Evolutionary conservation across 2,888 invertebrate species (phyloP), one percentile per base, ranked within the genome.

Genomic region (Crematogaster levior): DNA sequence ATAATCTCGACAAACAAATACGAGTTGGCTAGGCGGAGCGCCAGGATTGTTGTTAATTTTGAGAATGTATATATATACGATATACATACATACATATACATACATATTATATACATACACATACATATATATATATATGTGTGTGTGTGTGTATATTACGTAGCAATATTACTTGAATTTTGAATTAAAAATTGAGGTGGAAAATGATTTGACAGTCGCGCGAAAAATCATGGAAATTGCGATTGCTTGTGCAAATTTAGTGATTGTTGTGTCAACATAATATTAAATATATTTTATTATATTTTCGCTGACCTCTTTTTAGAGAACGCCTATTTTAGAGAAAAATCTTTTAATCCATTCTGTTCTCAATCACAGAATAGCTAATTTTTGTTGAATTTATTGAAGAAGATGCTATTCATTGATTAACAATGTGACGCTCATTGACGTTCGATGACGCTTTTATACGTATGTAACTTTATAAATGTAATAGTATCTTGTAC

Each of bases 1-100:
- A 84, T 72, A 70, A 58, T 65, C 79, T 66, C 83, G 82, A 82
- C 89, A 87, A 85, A 88, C 85, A 90, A 90, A 88, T 90, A 86
- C 79, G 74, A 82, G 84, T 81, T 75, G 65, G 21, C 51, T 58
- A 88, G 89, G 90, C 86, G 24, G 9, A 6, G 9, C 43, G 89
- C 89, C 89, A 88, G 60, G 21, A 53, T 88, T 86, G 83, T 89
- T 70, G 74, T 37, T 58, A 37, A 85, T 86, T 66, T 66, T 63
- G 84, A 84, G 82, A 85, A 89, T n/a, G 30, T 27, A 27, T 12
- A 40, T 24, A 43, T n/a, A 27, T 21, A 30, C 15, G 0, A n/a
- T 6, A 46, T 1, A 46, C 15, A 15, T 18, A 1, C 6, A 3
- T 46, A 46, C 46, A 18, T 18, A 9, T 46, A 18, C n/a, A n/a